Conservation (phyloP, 2,888 invertebrate genomes). For the Rhimphoctona megacephalus region DNA sequence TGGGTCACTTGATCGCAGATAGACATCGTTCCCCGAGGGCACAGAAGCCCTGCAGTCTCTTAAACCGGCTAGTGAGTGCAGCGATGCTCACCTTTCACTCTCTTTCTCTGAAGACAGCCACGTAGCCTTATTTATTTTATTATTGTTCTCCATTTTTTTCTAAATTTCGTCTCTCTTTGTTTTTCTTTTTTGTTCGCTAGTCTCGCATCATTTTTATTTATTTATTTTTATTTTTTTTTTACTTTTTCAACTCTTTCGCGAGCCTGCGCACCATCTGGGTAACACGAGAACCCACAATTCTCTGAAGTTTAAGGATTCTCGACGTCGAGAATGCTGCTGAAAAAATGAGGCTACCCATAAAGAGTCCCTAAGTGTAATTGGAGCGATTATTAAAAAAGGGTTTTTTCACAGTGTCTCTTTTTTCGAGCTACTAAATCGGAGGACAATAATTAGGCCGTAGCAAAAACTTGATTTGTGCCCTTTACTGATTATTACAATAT, state of each 20-base stretch:
- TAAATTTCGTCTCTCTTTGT: background rate
- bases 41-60: constrained; percentile 41
- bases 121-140: constrained; percentile 4
- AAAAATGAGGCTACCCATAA: constrained; percentile 2
- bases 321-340: background rate
- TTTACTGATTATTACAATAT: background rate
- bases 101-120: background rate
- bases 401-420: background rate
- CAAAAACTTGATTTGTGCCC: background rate
- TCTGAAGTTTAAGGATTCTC: constrained; percentile 9
- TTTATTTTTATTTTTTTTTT: constrained; percentile 13
- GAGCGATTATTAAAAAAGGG: background rate
- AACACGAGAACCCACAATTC: constrained; percentile 5
- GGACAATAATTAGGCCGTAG: background rate
- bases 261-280: background rate
- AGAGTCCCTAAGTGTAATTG: constrained; percentile 5
- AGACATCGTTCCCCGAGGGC: constrained; percentile 46
- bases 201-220: background rate
- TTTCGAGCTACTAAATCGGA: background rate
- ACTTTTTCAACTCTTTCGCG: background rate
- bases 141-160: constrained; percentile 15
- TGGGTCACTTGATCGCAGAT: constrained; percentile 65
- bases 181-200: background rate
- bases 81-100: constrained; percentile 57
- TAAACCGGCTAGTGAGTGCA: constrained; percentile 29